Base-by-base conservation (phyloP, 1,140 invertebrate genomes). In the Aphidius gifuensis region DNA sequence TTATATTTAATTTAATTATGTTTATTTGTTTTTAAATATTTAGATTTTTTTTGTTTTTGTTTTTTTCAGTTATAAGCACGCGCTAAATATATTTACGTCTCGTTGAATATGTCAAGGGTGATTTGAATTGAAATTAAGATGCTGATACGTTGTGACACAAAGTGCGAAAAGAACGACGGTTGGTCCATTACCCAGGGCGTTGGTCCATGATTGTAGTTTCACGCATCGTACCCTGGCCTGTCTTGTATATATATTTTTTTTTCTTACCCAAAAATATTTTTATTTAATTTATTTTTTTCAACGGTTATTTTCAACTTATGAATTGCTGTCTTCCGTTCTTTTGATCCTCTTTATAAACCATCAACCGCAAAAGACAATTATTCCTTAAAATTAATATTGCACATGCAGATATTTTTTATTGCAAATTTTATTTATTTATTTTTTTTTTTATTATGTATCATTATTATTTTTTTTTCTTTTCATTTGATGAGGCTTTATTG, bases 61-160 rank as follows among this genome's bases (percentile, higher is more conserved):
- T 55, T 55, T 38, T 55, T 11, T 40, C 40, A 9, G n/a, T 9
- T 40, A 40, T 65, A 61, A 60, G 62, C 68, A 69, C 71, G 76
- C 72, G 64, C 64, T 61, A 58, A 64, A 62, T 49, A 72, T 69
- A 75, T 80, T 78, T 64, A 69, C 74, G 70, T 71, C 44, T 63
- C 72, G 71, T 49, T 78, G 73, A 66, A 71, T 68, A 77, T 68
- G 78, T 79, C 78, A 55, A 68, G 57, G 32, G 47, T 38, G 57
- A 62, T 66, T 40, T 40, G n/a, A 47, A 58, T 21, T 58, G 21
- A 32, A 4, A 11, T n/a, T 6, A 43, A 16, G 39, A 55, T 55
- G 39, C 9, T 55, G 48, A 60, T 60, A 3, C n/a, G 58, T 50
- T 60, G 3, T 60, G 58, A 50, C 58, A 23, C 43, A n/a, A 38